A percentile compares a stretch with the other conserved stretches of the same genome.
These are phyloP conservation scores for Ochropleura leucogaster DNA, from an alignment of 2,888 invertebrate genomes.

Conservation along the genomic window DNA sequence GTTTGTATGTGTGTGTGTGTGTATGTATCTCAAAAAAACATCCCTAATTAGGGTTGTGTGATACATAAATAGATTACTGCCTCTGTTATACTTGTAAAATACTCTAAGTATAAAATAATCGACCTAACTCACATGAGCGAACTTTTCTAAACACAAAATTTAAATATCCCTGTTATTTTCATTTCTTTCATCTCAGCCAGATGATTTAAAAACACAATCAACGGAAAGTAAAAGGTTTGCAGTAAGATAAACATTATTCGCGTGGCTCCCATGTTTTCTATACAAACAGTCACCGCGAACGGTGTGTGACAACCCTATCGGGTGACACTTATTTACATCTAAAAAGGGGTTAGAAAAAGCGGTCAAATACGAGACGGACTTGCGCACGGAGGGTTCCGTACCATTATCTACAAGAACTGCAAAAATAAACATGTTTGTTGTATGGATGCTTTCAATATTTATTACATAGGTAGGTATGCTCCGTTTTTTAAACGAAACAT, in stretches of 20 bases:
- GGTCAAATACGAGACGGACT: too few species aligned
- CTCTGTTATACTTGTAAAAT: too few species aligned
- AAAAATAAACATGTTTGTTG: too few species aligned
- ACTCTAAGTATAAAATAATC: constrained; percentile 24
- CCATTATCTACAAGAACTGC: too few species aligned
- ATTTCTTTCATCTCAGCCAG: constrained; percentile 67
- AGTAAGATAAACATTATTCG: constrained; percentile 65
- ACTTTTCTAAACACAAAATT: constrained; percentile 35
- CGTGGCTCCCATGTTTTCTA: constrained; percentile 69
- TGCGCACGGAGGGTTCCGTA: too few species aligned
- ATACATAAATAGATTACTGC: too few species aligned
- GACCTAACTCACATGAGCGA: constrained; percentile 10
- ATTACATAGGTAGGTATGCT: too few species aligned
- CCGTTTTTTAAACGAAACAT: too few species aligned
- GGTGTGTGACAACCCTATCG: constrained; percentile 70
- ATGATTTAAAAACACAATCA: constrained; percentile 81
- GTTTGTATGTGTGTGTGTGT: too few species aligned
- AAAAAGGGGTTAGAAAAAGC: constrained; percentile 75
- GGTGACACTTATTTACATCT: constrained; percentile 76
- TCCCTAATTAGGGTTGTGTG: neutral
- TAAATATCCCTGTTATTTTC: constrained; percentile 52
- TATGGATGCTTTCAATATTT: too few species aligned
- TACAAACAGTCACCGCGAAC: constrained; percentile 65
- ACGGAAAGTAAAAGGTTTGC: constrained; percentile 74
- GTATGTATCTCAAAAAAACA: neutral